Conservation (phyloP, 2,113 vertebrate genomes). For the Mirza zaza region DNA sequence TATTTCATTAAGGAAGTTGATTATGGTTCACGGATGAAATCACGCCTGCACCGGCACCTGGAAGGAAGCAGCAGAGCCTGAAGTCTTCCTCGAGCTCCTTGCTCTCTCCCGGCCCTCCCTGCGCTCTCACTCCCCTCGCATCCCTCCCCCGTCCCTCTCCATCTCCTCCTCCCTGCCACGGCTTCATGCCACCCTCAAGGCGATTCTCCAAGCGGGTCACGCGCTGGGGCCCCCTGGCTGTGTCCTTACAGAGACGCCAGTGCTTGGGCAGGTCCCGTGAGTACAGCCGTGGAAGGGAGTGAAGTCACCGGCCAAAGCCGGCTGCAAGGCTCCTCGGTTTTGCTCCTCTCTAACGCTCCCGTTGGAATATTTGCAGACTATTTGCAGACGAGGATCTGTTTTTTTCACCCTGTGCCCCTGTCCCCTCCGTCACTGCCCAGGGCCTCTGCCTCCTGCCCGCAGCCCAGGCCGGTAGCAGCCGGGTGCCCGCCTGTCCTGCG, state of each 20-base stretch:
- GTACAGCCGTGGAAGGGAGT: neutral
- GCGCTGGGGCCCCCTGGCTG: fast-evolving
- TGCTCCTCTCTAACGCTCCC: conserved; percentile 50
- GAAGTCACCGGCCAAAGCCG: fast-evolving
- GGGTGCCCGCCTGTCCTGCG: neutral
- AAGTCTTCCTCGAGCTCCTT: conserved; percentile 73
- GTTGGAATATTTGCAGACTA: conserved; percentile 58
- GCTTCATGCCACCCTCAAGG: too few species aligned
- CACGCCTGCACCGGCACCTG: conserved; percentile 95
- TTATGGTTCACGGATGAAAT: conserved; percentile 98
- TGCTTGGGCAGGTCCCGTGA: neutral
- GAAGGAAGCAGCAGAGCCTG: conserved; percentile 92
- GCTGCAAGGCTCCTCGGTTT: neutral
- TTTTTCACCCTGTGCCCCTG: neutral
- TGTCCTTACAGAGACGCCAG: fast-evolving
- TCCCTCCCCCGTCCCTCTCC: neutral
- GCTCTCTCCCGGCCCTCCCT: neutral
- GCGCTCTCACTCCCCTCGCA: fast-evolving
- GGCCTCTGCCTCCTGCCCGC: neutral
- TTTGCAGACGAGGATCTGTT: conserved; percentile 52
- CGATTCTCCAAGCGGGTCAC: neutral
- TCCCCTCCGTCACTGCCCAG: fast-evolving
- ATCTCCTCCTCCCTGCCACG: neutral
- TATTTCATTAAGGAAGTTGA: conserved; percentile 99
- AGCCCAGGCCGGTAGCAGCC: neutral